A percentile compares a stretch with the other conserved stretches of the same genome.
phyloP scores from a whole-genome alignment of 2,888 invertebrate genomes.

The Myopa testacea region DNA sequence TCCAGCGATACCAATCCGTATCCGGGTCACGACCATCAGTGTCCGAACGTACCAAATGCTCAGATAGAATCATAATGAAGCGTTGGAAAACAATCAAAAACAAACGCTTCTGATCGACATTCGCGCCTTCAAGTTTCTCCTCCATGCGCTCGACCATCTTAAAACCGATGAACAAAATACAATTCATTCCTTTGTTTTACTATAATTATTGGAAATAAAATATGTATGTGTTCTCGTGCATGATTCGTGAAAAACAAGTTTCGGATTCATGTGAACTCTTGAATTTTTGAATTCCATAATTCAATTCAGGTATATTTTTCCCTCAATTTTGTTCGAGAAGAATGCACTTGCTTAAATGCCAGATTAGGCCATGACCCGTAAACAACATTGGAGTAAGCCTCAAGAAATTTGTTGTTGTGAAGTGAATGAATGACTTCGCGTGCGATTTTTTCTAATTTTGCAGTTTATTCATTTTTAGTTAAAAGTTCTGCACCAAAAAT shows the following conservation, averaged over 20 bases:
- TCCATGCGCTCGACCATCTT: conserved; percentile 95
- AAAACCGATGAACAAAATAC: background rate
- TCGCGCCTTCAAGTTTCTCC: conserved; percentile 92
- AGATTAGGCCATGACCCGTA: too few relatives aligned
- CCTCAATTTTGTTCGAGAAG: too few relatives aligned
- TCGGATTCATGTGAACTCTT: too few relatives aligned
- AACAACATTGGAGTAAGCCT: too few relatives aligned
- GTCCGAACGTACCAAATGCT: conserved; percentile 93
- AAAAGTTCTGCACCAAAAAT: background rate
- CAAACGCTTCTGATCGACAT: conserved; percentile 95
- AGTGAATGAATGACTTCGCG: background rate
- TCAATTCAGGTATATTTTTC: too few relatives aligned
- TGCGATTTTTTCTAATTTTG: conserved; percentile 26
- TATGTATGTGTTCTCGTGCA: too few relatives aligned
- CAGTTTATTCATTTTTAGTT: conserved; percentile 1
- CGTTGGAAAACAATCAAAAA: conserved; percentile 98
- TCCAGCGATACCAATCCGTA: conserved; percentile 97
- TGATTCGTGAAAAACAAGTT: too few relatives aligned
- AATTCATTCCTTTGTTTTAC: too few relatives aligned
- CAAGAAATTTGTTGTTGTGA: background rate
- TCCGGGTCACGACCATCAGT: conserved; percentile 92
- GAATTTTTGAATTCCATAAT: too few relatives aligned
- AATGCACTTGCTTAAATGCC: too few relatives aligned
- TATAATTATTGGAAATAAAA: too few relatives aligned
- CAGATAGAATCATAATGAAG: conserved; percentile 97